Conservation (phyloP, 92 coral and sea anemone genomes). For the Meandrina meandrites region DNA sequence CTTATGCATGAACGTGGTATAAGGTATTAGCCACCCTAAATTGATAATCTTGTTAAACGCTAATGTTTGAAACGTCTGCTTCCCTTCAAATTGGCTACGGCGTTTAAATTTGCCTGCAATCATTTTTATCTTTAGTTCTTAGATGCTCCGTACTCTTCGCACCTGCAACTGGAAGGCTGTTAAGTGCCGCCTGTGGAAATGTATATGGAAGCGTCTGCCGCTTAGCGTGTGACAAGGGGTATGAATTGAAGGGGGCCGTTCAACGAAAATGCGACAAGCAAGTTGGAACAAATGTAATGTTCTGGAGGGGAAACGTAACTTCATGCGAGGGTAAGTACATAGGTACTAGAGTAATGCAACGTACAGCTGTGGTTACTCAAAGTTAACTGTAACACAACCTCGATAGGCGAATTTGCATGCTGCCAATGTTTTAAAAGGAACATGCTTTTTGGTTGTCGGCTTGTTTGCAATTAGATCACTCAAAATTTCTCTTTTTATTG, state of each 20-base stretch:
- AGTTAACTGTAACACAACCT: too few species aligned
- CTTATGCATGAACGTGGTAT: too few species aligned
- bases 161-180: conserved; percentile 37
- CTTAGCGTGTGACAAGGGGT: conserved; percentile 30
- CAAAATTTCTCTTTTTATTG: too few species aligned
- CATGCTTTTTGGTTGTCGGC: too few species aligned
- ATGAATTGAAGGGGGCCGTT: conserved; percentile 15
- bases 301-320: conserved; percentile 33
- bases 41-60: too few species aligned
- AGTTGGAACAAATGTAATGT: background rate
- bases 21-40: too few species aligned
- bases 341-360: too few species aligned
- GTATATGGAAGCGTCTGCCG: conserved; percentile 31
- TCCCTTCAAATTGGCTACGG: too few species aligned
- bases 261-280: conserved; percentile 26
- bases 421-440: too few species aligned
- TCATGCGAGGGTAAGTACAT: conserved; percentile 26
- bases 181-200: conserved; percentile 20
- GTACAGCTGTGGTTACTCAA: background rate
- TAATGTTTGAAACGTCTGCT: too few species aligned
- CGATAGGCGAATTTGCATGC: background rate
- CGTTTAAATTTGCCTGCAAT: background rate
- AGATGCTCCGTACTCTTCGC: conserved; percentile 31
- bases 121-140: conserved; percentile 29
- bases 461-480: too few species aligned